Evolutionary conservation across 92 coral and sea anemone species (phyloP), one percentile per base, ranked within the genome.

Genomic region (Muricea muricata): DNA sequence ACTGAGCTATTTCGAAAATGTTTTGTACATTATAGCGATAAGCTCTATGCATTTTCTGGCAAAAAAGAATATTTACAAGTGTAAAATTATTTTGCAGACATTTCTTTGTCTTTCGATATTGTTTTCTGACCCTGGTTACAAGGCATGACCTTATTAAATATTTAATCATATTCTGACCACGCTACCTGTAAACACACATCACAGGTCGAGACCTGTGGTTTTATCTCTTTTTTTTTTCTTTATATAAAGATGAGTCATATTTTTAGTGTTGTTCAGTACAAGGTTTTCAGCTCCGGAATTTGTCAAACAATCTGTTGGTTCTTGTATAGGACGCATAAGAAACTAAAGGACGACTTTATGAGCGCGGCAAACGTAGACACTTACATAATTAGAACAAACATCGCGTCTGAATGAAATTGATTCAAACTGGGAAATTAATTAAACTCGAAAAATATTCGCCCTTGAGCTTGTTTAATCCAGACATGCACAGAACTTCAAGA

Each of bases 91-190:
- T 48, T 20, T 15, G 56, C 56, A 20, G 20, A 48, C 13, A 2
- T 48, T 2, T 8, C 56, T 48, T 48, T 48, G 56, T 48, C 18
- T 48, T 1, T 48, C 50, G 50, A 48, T 8, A 48, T 3, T 48
- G 18, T 48, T 48, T n/a, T n/a, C n/a, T 34, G 72, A 76, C 71
- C 83, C 45, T 78, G 71, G 71, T 58, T 26, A 65, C 70, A 78
- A 58, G 20, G 54, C 4, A 29, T n/a, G 71, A 26, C 47, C 83
- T 78, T 39, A 21, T 18, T 75, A 39, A 78, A 78, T 78, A 78
- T 78, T 56, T 77, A 78, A 78, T 34, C 54, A 78, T 78, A 39
- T 75, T 58, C 46, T 54, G 31, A n/a, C 33, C 61, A 40, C 32
- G n/a, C 1, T 56, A 55, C 83, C 65, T 48, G 80, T 23, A 18